These are phyloP conservation scores for Anthrax anthrax DNA, from an alignment of 2,888 invertebrate species.

Conservation along the genomic window DNA sequence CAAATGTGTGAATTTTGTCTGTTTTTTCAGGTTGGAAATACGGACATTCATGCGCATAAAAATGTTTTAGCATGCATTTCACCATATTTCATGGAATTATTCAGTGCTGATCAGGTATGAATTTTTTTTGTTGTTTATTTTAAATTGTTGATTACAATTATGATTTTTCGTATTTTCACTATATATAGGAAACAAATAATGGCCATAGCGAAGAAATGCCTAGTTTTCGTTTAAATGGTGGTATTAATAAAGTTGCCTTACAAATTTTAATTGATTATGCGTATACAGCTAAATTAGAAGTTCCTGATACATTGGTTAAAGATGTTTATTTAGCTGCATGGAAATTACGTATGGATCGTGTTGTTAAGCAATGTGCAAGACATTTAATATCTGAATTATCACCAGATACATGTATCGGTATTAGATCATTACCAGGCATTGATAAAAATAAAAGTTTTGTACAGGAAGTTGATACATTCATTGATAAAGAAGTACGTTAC, in stretches of 20 bases:
- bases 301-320: constrained; percentile 43
- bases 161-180: neutral
- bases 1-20: neutral
- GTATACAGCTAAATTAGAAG: constrained; percentile 56
- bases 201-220: constrained; percentile 29
- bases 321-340: constrained; percentile 68
- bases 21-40: constrained; percentile 43
- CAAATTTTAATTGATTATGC: constrained; percentile 67
- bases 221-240: constrained; percentile 45
- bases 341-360: constrained; percentile 59
- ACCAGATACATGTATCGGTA: constrained; percentile 42
- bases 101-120: constrained; percentile 42
- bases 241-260: constrained; percentile 51
- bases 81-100: constrained; percentile 60
- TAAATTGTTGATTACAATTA: too few relatives aligned
- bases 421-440: constrained; percentile 46
- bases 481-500: constrained; percentile 46
- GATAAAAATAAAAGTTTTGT: constrained; percentile 44
- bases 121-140: neutral
- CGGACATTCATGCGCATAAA: constrained; percentile 61
- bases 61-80: constrained; percentile 68
- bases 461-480: constrained; percentile 52
- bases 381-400: constrained; percentile 52
- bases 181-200: constrained; percentile 19
- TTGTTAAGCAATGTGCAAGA: constrained; percentile 54